phyloP scores from a whole-genome alignment of 2,888 invertebrate genomes.

The Bellardia pandia region DNA sequence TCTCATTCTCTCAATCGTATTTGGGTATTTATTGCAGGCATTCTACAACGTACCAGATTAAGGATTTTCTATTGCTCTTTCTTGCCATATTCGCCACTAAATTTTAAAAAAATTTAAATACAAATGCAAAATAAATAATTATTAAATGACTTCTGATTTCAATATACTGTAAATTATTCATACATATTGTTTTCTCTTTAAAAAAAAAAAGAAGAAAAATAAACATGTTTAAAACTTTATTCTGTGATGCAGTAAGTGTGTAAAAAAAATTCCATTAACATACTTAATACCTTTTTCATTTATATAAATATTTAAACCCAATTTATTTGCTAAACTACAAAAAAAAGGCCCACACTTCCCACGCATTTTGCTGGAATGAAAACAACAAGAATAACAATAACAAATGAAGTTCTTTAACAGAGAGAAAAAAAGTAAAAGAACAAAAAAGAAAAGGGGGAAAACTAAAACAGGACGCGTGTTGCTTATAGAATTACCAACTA shows the following conservation, averaged over 20 bases:
- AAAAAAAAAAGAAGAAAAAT: not conserved
- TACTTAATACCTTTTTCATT: slow-evolving; percentile 51
- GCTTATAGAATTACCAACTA: slow-evolving; percentile 84
- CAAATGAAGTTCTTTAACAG: slow-evolving; percentile 49
- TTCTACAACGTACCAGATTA: too few relatives aligned
- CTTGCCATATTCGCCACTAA: not conserved
- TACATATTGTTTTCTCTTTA: not conserved
- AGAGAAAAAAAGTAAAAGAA: slow-evolving; percentile 8
- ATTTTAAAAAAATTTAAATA: not conserved
- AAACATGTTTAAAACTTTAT: not conserved
- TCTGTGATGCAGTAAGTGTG: slow-evolving; percentile 30
- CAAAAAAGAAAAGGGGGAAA: slow-evolving; percentile 41
- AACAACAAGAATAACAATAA: slow-evolving; percentile 34
- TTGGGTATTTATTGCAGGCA: too few relatives aligned
- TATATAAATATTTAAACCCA: slow-evolving; percentile 69
- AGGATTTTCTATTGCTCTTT: too few relatives aligned
- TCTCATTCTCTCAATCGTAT: too few relatives aligned
- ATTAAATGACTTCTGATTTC: slow-evolving; percentile 35
- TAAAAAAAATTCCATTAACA: slow-evolving; percentile 49
- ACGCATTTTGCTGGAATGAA: slow-evolving; percentile 36
- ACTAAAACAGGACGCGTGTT: slow-evolving; percentile 79
- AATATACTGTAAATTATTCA: slow-evolving; percentile 10
- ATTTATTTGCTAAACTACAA: slow-evolving; percentile 56
- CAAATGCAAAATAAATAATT: not conserved
- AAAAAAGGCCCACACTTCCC: slow-evolving; percentile 64